Conservation (phyloP, 2,888 invertebrate genomes). For the Hemaris fuciformis region DNA sequence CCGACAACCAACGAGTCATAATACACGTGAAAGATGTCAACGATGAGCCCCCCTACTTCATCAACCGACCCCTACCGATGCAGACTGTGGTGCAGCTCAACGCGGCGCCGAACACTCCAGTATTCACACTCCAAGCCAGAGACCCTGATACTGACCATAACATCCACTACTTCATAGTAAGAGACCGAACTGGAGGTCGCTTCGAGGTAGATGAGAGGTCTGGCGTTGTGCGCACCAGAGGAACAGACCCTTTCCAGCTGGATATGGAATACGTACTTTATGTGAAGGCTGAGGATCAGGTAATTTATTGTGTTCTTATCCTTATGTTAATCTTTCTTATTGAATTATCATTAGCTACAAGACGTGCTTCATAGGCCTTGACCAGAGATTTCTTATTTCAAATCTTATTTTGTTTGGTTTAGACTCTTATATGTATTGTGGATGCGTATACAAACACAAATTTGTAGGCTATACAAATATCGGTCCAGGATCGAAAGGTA, state of each 20-base stretch:
- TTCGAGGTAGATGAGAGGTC: constrained; percentile 95
- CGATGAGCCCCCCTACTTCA: constrained; percentile 98
- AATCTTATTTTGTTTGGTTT: no score
- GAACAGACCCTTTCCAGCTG: constrained; percentile 94
- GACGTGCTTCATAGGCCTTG: no score
- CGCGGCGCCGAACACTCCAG: constrained; percentile 96
- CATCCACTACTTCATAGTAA: constrained; percentile 96
- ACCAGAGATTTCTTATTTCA: no score
- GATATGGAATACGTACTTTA: constrained; percentile 98
- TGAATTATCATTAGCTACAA: no score
- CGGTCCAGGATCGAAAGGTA: no score
- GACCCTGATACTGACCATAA: constrained; percentile 98
- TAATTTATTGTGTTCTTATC: constrained; percentile 37
- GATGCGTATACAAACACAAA: no score
- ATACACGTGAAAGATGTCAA: constrained; percentile 97
- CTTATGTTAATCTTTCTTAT: no score
- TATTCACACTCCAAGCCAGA: constrained; percentile 97
- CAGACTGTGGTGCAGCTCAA: constrained; percentile 98
- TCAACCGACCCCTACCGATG: constrained; percentile 98
- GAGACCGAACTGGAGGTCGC: constrained; percentile 90
- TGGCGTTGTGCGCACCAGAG: constrained; percentile 94
- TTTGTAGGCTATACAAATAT: no score
- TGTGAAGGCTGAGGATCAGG: constrained; percentile 97
- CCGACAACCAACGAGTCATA: constrained; percentile 96
- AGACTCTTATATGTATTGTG: no score